A percentile compares a stretch with the other conserved stretches of the same genome.
phyloP scores from a whole-genome alignment of 2,113 vertebrate genomes.

The Aspidoscelis tigris region DNA sequence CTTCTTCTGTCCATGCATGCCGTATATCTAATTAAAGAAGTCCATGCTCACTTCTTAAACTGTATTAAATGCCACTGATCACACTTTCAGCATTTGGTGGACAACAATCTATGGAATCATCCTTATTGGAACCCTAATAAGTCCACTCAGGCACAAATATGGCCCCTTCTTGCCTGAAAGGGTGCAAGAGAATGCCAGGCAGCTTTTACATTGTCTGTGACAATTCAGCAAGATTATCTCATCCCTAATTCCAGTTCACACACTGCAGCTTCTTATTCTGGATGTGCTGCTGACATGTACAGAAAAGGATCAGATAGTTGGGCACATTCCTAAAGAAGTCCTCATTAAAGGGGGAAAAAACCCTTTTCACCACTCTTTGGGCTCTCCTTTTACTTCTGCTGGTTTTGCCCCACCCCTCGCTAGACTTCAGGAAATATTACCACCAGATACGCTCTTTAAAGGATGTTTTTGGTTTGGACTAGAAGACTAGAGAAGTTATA shows the following conservation, averaged over 20 bases:
- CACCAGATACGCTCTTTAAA: no score
- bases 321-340: constrained; percentile 48
- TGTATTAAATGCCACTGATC: neutral
- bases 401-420: no score
- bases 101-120: neutral
- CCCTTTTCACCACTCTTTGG: no score
- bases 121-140: neutral
- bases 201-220: constrained; percentile 58
- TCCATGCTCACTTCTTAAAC: neutral
- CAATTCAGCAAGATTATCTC: constrained; percentile 65
- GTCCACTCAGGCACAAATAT: constrained; percentile 8
- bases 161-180: constrained; percentile 31
- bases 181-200: constrained; percentile 22
- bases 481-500: no score
- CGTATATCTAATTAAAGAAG: neutral
- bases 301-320: constrained; percentile 70
- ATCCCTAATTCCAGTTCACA: constrained; percentile 62
- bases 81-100: neutral
- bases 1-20: no score
- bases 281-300: constrained; percentile 69
- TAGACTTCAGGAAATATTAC: no score
- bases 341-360: constrained; percentile 16
- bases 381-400: no score
- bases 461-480: no score
- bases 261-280: constrained; percentile 69